Base-by-base conservation (phyloP, 1,140 invertebrate genomes). In the Nephotettix cincticeps region DNA sequence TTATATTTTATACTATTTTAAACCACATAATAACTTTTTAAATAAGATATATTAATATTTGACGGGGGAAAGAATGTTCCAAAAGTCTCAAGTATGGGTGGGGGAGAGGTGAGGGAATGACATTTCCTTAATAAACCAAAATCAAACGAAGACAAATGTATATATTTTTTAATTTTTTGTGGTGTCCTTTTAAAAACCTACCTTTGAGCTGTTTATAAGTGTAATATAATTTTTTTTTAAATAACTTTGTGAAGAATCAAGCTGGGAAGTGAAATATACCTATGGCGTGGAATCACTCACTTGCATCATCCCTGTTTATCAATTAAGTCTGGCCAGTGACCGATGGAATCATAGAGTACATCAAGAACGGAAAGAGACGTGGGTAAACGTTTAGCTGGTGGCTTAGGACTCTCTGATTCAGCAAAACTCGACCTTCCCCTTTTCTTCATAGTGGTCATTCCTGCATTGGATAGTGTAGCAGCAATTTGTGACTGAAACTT, bases 101-200 rank as follows among this genome's bases (percentile, higher is more conserved):
- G 23, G 11, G 21, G 51, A 23, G 23, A 56, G 51, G 51, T 56
- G 51, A 56, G 51, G 51, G 51, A 56, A 56, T 56, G 51, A 56
- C 21, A n/a, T 56, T 56, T 56, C 14, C 9, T 11, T 11, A 6
- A 56, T 23, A n/a, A n/a, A 56, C 23, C 9, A 56, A 11, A n/a
- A n/a, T 13, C 21, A n/a, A 56, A 23, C 9, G 9, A 23, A 13
- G 9, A 9, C 21, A 11, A n/a, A 56, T 13, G 21, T n/a, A 23
- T 6, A 13, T 14, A 13, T 56, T 23, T 56, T 14, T 6, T 11
- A 56, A 9, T 13, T 56, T 56, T 14, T 13, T 9, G 21, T 23
- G 21, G 23, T 56, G 9, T 11, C 9, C 9, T 56, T 11, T 23
- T 56, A 9, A 56, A n/a, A 56, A 56, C 14, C 9, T n/a, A 23